Evolutionary conservation across 2,113 vertebrate species (phyloP).

Genomic region (Tichodroma muraria): DNA sequence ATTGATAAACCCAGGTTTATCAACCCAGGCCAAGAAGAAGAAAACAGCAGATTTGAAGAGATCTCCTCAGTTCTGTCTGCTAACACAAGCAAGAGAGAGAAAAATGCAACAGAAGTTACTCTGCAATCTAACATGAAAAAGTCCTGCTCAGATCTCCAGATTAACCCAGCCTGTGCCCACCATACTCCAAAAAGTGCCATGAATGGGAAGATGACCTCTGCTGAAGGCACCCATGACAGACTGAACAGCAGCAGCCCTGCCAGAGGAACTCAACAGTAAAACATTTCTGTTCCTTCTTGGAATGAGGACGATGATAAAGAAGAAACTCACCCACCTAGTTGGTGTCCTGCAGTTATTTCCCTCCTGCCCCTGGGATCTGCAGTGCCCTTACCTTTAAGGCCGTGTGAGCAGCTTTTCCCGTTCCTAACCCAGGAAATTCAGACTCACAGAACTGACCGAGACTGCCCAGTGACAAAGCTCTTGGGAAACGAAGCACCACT

Average conservation of each 20-base stretch:
- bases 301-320: background rate
- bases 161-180: background rate
- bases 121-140: background rate
- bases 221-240: fast-evolving
- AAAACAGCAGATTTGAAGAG: background rate
- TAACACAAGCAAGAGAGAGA: background rate
- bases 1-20: background rate
- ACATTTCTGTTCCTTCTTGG: background rate
- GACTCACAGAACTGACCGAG: background rate
- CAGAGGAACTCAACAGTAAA: background rate
- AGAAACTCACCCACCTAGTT: background rate
- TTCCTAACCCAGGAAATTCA: background rate
- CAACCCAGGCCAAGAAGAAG: background rate
- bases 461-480: background rate
- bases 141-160: no score
- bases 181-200: fast-evolving
- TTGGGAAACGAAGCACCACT: background rate
- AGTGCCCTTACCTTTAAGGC: background rate
- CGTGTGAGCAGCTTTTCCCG: background rate
- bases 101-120: background rate
- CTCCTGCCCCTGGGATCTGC: background rate
- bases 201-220: fast-evolving
- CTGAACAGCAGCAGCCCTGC: background rate
- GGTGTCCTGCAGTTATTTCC: background rate
- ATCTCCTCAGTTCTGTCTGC: background rate